Conservation (phyloP, 1,140 invertebrate species). For the Pentalonia nigronervosa region DNA sequence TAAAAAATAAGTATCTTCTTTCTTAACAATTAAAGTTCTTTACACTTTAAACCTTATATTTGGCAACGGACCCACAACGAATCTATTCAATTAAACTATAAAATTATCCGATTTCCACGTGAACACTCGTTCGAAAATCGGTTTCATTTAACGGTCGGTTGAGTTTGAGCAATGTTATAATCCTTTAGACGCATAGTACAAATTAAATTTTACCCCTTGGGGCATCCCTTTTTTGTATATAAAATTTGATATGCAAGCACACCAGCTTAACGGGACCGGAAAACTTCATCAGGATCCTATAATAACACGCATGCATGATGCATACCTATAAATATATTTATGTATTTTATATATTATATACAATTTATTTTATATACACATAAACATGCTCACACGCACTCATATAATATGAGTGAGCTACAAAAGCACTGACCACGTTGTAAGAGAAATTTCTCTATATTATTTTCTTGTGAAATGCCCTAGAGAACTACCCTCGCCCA, state of each 20-base stretch:
- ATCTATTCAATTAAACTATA: conserved; percentile 31
- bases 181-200: conserved; percentile 45
- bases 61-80: not conserved
- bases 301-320: not conserved
- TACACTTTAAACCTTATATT: not conserved
- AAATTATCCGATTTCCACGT: conserved; percentile 41
- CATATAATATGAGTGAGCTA: not conserved
- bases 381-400: not conserved
- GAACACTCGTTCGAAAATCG: conserved; percentile 48
- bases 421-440: not conserved
- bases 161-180: conserved; percentile 52
- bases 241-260: conserved; percentile 21
- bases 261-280: conserved; percentile 41
- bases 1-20: not conserved
- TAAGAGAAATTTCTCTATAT: conserved; percentile 28
- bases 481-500: conserved; percentile 4
- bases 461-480: conserved; percentile 39
- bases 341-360: not conserved
- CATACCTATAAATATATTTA: not conserved
- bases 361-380: conserved; percentile 9
- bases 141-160: conserved; percentile 56
- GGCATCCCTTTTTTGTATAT: conserved; percentile 36
- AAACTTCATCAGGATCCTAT: conserved; percentile 50
- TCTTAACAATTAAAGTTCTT: not conserved
- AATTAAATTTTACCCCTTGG: conserved; percentile 48